These are phyloP conservation scores for Sarcophaga carnaria DNA, from an alignment of 2,888 invertebrate species.

Conservation along the genomic window DNA sequence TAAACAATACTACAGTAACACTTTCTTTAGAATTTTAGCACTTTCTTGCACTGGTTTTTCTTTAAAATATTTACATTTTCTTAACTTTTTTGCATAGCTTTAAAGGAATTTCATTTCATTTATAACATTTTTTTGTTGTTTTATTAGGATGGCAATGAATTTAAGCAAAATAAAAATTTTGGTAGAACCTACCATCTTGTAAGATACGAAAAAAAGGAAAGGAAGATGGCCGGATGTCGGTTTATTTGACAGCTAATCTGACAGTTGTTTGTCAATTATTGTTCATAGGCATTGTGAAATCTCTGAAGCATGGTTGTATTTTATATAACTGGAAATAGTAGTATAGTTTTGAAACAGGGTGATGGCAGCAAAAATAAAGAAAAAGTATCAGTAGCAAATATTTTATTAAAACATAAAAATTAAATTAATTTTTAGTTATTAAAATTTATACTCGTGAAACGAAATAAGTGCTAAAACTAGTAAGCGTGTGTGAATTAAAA, in stretches of 20 bases:
- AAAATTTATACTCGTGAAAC: too few species aligned
- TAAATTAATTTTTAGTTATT: too few species aligned
- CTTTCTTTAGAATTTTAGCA: not conserved
- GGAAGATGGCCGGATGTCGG: conserved; percentile 76
- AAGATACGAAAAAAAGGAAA: conserved; percentile 80
- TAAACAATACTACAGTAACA: not conserved
- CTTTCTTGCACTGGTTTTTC: not conserved
- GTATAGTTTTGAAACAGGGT: not conserved
- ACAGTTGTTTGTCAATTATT: conserved; percentile 68
- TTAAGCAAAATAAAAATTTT: conserved; percentile 70
- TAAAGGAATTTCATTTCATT: conserved; percentile 28
- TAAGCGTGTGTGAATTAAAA: too few species aligned
- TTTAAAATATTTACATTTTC: conserved; percentile 59
- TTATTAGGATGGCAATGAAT: conserved; percentile 75
- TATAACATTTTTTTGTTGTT: conserved; percentile 61
- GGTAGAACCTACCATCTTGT: conserved; percentile 81
- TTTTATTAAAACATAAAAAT: not conserved
- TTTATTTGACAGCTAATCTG: conserved; percentile 71
- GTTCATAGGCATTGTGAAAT: conserved; percentile 49
- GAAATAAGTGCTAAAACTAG: too few species aligned
- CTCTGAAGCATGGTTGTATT: conserved; percentile 22
- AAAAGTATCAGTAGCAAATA: too few species aligned
- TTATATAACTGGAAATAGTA: not conserved
- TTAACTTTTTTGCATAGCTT: not conserved
- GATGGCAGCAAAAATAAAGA: not conserved